Evolutionary conservation across 1,140 invertebrate species (phyloP), one percentile per base, ranked within the genome.

Genomic region (Delia radicum): DNA sequence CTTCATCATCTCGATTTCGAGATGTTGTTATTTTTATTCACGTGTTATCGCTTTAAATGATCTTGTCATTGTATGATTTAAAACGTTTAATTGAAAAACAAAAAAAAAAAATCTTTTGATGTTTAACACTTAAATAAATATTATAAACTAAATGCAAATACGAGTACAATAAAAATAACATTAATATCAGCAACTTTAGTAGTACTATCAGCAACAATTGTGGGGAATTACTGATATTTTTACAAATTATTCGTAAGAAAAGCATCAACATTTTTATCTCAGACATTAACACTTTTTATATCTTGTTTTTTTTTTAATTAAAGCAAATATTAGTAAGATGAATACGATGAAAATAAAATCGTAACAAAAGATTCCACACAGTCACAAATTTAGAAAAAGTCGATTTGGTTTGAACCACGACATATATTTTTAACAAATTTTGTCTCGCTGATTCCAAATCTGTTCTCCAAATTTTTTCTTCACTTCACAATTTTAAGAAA

Each of bases 71-170:
- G 48, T 55, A n/a, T 55, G 48, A 55, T 55, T 55, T 55, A 55
- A 55, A 55, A 55, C 21, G 46, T 48, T 55, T 55, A 21, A 55
- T 55, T 55, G 18, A 24, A 55, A 55, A 7, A 55, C 48, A 55
- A 55, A n/a, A n/a, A 48, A 7, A 55, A 21, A 55, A 55, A 55
- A 4, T 24, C 48, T 55, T 55, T 55, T 55, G 48, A 55, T 55
- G 48, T 55, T 55, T 55, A 55, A 55, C 48, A 55, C 48, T 55
- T 55, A 55, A 55, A 55, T 55, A 55, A 55, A 55, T 18, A 55
- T 21, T 55, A 55, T 55, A 55, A 55, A 55, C 48, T 55, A 55
- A 55, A 55, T 21, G 24, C 5, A 18, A 4, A 42, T 42, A 42
- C 12, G 37, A 42, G 8, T 21, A 55, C 48, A 55, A 55, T 55